Percentiles rank a stretch among this genome's conserved stretches.
Evolutionary conservation across 2,888 invertebrate genomes (phyloP).

Genomic region (Crioceris asparagi): DNA sequence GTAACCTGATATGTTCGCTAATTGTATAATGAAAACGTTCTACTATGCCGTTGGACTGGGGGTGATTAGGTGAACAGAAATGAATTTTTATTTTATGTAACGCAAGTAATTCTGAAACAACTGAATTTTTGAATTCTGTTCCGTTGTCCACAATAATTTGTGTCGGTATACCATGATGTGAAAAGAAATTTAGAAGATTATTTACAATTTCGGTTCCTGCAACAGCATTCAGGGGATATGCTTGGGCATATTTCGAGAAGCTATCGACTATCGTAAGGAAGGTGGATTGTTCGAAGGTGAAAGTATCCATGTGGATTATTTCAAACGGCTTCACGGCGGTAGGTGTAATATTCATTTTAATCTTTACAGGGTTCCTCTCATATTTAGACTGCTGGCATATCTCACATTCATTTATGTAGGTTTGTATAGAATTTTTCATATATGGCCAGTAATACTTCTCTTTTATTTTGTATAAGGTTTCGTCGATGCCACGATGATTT

Average conservation of each 20-base stretch:
- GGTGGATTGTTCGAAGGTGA: constrained; percentile 11
- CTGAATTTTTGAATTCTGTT: constrained; percentile 16
- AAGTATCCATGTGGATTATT: constrained; percentile 14
- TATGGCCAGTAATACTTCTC: too few species aligned
- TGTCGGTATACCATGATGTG: constrained; percentile 15
- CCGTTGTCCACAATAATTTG: constrained; percentile 17
- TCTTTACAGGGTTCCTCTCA: too few species aligned
- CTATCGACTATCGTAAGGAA: constrained; percentile 16
- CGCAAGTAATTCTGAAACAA: constrained; percentile 13
- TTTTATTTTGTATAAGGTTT: too few species aligned
- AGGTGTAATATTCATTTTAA: too few species aligned
- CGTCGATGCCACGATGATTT: too few species aligned
- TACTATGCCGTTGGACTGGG: constrained; percentile 13
- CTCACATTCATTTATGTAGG: too few species aligned
- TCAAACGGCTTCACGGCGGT: constrained; percentile 14
- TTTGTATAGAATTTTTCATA: too few species aligned
- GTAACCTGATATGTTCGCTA: constrained; percentile 8
- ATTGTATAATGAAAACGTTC: constrained; percentile 15
- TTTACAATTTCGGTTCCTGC: constrained; percentile 10
- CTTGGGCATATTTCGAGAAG: constrained; percentile 18
- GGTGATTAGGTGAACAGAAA: constrained; percentile 13
- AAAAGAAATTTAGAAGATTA: constrained; percentile 14
- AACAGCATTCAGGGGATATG: constrained; percentile 9
- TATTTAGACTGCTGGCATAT: too few species aligned
- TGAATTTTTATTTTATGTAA: constrained; percentile 17